These are phyloP conservation scores for Microchirus variegatus DNA, from an alignment of 2,797 vertebrate species.

Conservation along the genomic window DNA sequence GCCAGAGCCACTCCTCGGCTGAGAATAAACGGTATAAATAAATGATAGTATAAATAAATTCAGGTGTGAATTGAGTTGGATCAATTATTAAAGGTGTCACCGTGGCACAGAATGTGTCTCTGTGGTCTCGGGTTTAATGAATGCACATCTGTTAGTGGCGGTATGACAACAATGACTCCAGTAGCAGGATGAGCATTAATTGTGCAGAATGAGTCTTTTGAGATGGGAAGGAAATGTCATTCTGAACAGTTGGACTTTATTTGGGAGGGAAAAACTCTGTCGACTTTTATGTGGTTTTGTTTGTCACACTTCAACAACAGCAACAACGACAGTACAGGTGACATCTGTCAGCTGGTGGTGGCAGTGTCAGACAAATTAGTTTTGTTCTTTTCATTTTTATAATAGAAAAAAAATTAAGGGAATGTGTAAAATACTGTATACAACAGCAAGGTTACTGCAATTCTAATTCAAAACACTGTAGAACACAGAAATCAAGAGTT, in stretches of 20 bases:
- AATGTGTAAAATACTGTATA: too few species aligned
- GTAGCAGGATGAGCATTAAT: constrained; percentile 55
- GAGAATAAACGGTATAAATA: constrained; percentile 74
- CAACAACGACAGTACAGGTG: constrained; percentile 7
- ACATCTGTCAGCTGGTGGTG: constrained; percentile 4
- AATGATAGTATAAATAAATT: constrained; percentile 80
- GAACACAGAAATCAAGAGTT: too few species aligned
- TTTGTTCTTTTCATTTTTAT: not conserved
- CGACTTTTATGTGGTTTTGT: constrained; percentile 14
- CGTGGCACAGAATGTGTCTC: constrained; percentile 54
- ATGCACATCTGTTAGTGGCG: constrained; percentile 62
- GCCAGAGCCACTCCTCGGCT: constrained; percentile 46
- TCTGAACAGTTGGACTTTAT: constrained; percentile 5
- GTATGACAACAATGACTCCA: constrained; percentile 45
- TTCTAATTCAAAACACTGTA: too few species aligned
- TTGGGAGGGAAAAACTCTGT: constrained; percentile 1
- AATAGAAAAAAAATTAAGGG: not conserved
- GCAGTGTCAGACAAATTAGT: not conserved
- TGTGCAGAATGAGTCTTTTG: constrained; percentile 21
- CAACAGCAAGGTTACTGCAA: too few species aligned
- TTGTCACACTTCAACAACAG: constrained; percentile 28
- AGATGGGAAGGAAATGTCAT: constrained; percentile 20
- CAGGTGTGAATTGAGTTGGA: constrained; percentile 77
- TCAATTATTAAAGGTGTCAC: constrained; percentile 81
- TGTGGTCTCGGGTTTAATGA: constrained; percentile 61